Evolutionary conservation across 2,888 invertebrate genomes (phyloP).

Genomic region (Brachyopa scutellaris): DNA sequence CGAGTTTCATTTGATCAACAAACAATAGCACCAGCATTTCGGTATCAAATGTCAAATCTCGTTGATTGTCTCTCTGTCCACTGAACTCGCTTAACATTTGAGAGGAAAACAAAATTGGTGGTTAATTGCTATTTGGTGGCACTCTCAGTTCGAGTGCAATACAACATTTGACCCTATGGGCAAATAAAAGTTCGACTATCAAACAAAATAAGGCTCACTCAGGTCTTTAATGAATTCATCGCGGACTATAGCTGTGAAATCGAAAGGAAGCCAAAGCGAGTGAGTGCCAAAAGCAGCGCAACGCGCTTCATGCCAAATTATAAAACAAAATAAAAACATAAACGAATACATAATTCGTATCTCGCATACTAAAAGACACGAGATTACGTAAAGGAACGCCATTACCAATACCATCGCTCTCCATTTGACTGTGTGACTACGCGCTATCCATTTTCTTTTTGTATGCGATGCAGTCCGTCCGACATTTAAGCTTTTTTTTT

Average conservation of each 20-base stretch:
- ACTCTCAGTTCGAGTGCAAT: background rate
- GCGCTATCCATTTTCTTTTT: slow-evolving; percentile 4
- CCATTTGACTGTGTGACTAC: background rate
- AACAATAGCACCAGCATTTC: background rate
- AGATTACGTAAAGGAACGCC: slow-evolving; percentile 64
- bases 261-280: slow-evolving; percentile 43
- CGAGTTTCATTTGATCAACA: background rate
- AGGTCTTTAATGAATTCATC: slow-evolving; percentile 40
- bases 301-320: slow-evolving; percentile 42
- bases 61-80: background rate
- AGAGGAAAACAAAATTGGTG: background rate
- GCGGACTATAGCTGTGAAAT: slow-evolving; percentile 22
- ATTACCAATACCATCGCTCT: slow-evolving; percentile 20
- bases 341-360: slow-evolving; percentile 55
- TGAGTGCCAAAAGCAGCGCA: slow-evolving; percentile 31
- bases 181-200: background rate
- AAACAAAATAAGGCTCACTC: background rate
- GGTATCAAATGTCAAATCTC: slow-evolving; percentile 49
- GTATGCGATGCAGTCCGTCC: slow-evolving; percentile 34
- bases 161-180: slow-evolving; percentile 33
- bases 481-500: slow-evolving; percentile 11
- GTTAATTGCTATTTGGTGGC: slow-evolving; percentile 27
- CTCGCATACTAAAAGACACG: slow-evolving; percentile 46
- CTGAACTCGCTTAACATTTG: slow-evolving; percentile 12
- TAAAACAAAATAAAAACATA: slow-evolving; percentile 46